phyloP scores from a whole-genome alignment of 2,113 vertebrate genomes.

The Hippocampus barbouri region DNA sequence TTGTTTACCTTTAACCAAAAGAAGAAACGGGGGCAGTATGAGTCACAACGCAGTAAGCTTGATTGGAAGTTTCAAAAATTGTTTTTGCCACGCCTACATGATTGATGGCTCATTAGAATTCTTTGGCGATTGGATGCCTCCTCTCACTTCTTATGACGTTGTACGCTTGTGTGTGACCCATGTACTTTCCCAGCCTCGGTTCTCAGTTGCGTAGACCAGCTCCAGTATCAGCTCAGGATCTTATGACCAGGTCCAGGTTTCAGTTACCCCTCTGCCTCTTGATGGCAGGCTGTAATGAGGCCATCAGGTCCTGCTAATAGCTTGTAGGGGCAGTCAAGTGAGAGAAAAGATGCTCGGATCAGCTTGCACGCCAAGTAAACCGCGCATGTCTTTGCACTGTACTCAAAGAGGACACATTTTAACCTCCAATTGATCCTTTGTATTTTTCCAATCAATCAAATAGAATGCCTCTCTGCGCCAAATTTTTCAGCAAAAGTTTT shows the following conservation, averaged over 20 bases:
- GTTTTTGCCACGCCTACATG: slow-evolving; percentile 35
- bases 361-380: slow-evolving; percentile 34
- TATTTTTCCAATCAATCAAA: not conserved
- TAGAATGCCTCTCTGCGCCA: not conserved
- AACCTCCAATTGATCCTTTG: not conserved
- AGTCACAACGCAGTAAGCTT: not conserved
- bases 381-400: not conserved
- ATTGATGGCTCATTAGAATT: slow-evolving; percentile 33
- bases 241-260: slow-evolving; percentile 54
- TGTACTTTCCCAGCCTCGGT: not conserved
- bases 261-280: slow-evolving; percentile 55
- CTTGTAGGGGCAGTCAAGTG: slow-evolving; percentile 80
- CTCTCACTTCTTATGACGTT: not conserved
- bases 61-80: slow-evolving; percentile 49
- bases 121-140: not conserved
- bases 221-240: slow-evolving; percentile 50
- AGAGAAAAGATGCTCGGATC: slow-evolving; percentile 70
- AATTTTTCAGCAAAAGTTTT: too few species aligned
- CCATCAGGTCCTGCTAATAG: slow-evolving; percentile 85
- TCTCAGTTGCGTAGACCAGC: slow-evolving; percentile 50
- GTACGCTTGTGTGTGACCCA: not conserved
- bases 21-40: slow-evolving; percentile 3
- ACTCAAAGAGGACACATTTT: not conserved
- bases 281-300: slow-evolving; percentile 85
- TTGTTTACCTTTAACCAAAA: slow-evolving; percentile 1